Evolutionary conservation across 2,113 vertebrate species (phyloP).

Genomic region (Platysternon megacephalum): DNA sequence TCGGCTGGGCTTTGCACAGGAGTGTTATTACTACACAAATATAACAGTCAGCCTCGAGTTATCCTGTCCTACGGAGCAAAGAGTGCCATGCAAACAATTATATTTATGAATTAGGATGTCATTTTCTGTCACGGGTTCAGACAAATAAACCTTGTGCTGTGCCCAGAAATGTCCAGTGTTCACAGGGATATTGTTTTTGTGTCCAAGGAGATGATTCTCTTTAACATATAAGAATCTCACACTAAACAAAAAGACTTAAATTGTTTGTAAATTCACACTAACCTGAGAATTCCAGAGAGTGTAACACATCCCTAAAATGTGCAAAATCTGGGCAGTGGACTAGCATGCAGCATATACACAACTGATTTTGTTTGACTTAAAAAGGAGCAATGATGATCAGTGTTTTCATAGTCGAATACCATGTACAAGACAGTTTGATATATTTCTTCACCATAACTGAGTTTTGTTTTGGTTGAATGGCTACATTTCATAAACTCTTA

Average conservation of each 20-base stretch:
- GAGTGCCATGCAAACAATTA: neutral
- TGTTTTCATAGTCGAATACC: fast-evolving
- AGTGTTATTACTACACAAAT: neutral
- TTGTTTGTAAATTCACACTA: neutral
- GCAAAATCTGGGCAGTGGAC: neutral
- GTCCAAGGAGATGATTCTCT: neutral
- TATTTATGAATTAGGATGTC: fast-evolving
- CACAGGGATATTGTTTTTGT: neutral
- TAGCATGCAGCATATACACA: neutral
- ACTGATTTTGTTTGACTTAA: neutral
- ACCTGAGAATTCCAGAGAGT: neutral
- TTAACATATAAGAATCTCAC: neutral
- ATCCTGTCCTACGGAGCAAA: fast-evolving
- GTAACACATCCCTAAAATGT: neutral
- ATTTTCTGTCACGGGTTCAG: neutral
- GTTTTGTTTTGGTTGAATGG: neutral
- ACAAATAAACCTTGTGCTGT: neutral
- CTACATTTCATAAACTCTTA: neutral
- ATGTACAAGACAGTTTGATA: neutral
- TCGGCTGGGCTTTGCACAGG: no score
- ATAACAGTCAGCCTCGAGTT: neutral
- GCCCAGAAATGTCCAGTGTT: neutral
- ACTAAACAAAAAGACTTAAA: fast-evolving
- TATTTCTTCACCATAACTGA: neutral
- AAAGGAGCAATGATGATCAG: neutral